These are phyloP conservation scores for Bombyx mori DNA, from an alignment of 1,140 invertebrate genomes.

Conservation along the genomic window DNA sequence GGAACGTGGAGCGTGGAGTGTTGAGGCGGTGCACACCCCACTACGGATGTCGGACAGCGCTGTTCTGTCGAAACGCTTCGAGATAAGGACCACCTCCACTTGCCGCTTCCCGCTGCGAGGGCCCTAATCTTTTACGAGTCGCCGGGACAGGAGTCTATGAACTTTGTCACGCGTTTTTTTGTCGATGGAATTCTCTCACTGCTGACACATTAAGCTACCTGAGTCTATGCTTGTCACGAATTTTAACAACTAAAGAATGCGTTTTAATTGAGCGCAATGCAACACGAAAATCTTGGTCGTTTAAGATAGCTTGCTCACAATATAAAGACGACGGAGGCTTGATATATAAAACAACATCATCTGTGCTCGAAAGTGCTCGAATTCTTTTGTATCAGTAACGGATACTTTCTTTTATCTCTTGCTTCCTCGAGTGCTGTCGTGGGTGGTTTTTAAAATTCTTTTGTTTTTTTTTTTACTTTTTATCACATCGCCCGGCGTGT, in stretches of 20 bases:
- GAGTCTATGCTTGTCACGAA: not conserved
- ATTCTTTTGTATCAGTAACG: not conserved
- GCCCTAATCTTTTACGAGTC: conserved; percentile 43
- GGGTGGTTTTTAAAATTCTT: conserved; percentile 10
- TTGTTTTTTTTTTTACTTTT: too few species aligned
- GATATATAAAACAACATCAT: too few species aligned
- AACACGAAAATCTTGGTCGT: too few species aligned
- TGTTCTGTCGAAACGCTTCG: conserved; percentile 35
- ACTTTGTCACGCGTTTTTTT: conserved; percentile 33
- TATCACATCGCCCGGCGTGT: too few species aligned
- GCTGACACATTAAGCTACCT: conserved; percentile 12
- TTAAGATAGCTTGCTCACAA: too few species aligned
- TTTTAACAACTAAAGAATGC: too few species aligned
- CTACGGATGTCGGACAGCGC: conserved; percentile 19
- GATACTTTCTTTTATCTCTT: conserved; percentile 10
- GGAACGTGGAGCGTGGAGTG: conserved; percentile 38
- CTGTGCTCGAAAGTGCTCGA: not conserved
- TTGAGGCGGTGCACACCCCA: conserved; percentile 32
- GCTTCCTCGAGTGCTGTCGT: conserved; percentile 9
- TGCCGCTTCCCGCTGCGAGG: conserved; percentile 31
- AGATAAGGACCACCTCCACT: conserved; percentile 54
- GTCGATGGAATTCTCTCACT: conserved; percentile 23
- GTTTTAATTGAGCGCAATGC: too few species aligned
- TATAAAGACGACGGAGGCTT: too few species aligned
- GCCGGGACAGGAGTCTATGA: conserved; percentile 31